Conservation (phyloP, 2,888 invertebrate genomes). For the Drosophila hamatofila region DNA sequence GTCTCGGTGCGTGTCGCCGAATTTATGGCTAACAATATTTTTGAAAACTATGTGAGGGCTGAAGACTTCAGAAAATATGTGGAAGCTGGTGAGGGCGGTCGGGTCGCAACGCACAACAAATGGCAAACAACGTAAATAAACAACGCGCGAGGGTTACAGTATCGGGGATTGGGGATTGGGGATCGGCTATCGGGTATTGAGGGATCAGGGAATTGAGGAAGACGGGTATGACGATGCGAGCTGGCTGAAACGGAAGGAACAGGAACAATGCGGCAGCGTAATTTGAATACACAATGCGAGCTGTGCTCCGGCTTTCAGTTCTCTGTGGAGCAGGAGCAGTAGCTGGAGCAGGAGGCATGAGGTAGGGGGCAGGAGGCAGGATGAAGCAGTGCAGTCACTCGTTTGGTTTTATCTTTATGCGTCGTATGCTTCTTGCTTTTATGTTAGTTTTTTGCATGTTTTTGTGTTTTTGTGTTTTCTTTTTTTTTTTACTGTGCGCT, state of each 20-base stretch:
- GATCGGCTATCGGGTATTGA: constrained; percentile 15
- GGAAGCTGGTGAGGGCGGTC: not conserved
- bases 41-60: constrained; percentile 46
- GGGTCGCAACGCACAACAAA: constrained; percentile 55
- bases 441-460: constrained; percentile 20
- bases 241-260: constrained; percentile 37
- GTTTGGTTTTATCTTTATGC: constrained; percentile 67
- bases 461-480: constrained; percentile 1
- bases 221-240: constrained; percentile 12
- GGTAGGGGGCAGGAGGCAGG: constrained; percentile 40
- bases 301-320: constrained; percentile 36
- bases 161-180: constrained; percentile 10
- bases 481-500: constrained; percentile 53
- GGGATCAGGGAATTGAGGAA: constrained; percentile 13
- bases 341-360: not conserved
- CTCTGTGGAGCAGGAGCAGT: constrained; percentile 6
- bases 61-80: not conserved
- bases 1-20: constrained; percentile 57
- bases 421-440: constrained; percentile 48
- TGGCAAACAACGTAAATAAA: constrained; percentile 77
- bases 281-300: constrained; percentile 77
- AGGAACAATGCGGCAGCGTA: constrained; percentile 66
- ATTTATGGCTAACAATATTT: constrained; percentile 76
- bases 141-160: constrained; percentile 42
- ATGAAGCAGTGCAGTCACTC: constrained; percentile 64